Evolutionary conservation across 2,113 vertebrate species (phyloP).

Genomic region (Corythornis madagascariensis): DNA sequence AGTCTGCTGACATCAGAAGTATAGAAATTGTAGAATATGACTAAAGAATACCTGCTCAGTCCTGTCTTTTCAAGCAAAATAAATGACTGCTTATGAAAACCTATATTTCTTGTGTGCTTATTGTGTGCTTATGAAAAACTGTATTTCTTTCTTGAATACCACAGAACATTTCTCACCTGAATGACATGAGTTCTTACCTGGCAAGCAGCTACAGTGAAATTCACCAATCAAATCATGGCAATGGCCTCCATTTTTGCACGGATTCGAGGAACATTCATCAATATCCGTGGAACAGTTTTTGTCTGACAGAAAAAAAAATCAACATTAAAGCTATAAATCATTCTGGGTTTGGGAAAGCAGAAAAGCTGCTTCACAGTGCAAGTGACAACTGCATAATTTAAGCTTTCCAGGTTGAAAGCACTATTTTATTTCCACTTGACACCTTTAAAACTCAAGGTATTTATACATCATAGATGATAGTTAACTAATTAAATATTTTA

Average conservation of each 20-base stretch:
- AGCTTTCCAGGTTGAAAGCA: conserved; percentile 23
- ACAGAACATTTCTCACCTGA: conserved; percentile 14
- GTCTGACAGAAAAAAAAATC: conserved; percentile 75
- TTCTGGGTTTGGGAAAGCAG: conserved; percentile 41
- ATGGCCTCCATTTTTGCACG: conserved; percentile 77
- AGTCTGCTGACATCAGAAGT: neutral
- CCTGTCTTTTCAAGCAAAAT: neutral
- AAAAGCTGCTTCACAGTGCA: conserved; percentile 61
- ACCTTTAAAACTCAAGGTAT: conserved; percentile 39
- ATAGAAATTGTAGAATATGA: neutral
- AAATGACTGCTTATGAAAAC: conserved; percentile 12
- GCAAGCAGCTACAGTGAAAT: conserved; percentile 70
- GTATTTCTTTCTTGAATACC: neutral
- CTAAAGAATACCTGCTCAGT: neutral
- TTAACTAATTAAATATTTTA: conserved; percentile 43
- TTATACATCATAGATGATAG: conserved; percentile 13
- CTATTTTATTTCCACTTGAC: conserved; percentile 42
- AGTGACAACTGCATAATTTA: conserved; percentile 65
- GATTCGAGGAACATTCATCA: conserved; percentile 71
- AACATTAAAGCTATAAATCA: conserved; percentile 73
- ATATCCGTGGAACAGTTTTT: conserved; percentile 79
- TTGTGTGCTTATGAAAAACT: neutral
- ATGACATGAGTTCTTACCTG: conserved; percentile 69
- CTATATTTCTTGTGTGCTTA: neutral
- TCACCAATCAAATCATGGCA: conserved; percentile 63